Base-by-base conservation (phyloP, 2,888 invertebrate genomes). In the Apamea anceps region DNA sequence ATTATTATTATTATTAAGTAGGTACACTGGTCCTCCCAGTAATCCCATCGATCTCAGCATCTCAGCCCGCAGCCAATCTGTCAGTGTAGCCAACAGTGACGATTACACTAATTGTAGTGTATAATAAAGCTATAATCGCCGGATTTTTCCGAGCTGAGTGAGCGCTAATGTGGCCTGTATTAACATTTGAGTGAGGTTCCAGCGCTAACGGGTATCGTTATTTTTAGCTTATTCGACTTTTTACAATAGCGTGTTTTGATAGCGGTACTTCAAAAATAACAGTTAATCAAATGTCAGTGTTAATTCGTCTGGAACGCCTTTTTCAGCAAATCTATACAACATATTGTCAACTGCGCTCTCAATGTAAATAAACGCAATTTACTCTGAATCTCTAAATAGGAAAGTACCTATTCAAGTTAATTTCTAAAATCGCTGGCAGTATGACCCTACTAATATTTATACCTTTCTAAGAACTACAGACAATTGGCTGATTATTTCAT, bases 101-200 rank as follows among this genome's bases (percentile, higher is more conserved):
- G 89, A 91, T 91, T 90, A 87, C 88, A 89, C 93, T 95, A 94
- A 95, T 94, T 94, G 95, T 91, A 85, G 91, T 88, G 96, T 95
- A 96, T 96, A 96, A 96, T 96, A 95, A 93, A 93, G 90, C 94
- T 83, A 95, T 96, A 92, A 95, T 93, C 90, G 90, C 87, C 84
- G 89, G 88, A 94, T 94, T 95, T 95, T 94, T 94, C 94, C 91
- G 84, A 90, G 89, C 85, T 85, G 88, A 94, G 93, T 91, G 93
- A 89, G 87, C 88, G 88, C 94, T 96, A 95, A 95, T 95, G 95
- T 93, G 91, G 84, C 87, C 83, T 78, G 84, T 90, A 93, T 94
- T 94, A 92, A 91, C 93, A 92, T 93, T 90, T 74, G 72, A 70
- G 89, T 85, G 32, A 37, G 83, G 90, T 66, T 25, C 63, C 72